phyloP scores from a whole-genome alignment of 2,113 vertebrate species.

The Chaetura pelagica region DNA sequence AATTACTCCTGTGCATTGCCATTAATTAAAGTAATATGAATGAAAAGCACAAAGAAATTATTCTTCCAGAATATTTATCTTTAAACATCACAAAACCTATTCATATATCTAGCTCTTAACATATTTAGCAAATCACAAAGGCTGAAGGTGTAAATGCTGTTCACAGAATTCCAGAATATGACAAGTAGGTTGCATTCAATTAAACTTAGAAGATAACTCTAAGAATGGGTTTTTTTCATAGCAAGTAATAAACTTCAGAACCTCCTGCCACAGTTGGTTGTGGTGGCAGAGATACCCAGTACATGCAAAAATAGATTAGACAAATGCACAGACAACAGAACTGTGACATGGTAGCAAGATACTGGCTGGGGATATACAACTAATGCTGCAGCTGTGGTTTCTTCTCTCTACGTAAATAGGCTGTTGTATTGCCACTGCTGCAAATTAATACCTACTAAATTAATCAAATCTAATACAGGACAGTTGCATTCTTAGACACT shows the following conservation, averaged over 20 bases:
- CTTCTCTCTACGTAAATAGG: neutral
- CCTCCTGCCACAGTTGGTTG: neutral
- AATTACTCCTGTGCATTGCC: neutral
- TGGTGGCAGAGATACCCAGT: neutral
- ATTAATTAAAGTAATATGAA: neutral
- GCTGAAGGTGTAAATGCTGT: neutral
- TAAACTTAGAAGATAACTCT: neutral
- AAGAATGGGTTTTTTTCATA: accelerated
- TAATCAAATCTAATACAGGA: neutral
- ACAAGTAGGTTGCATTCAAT: neutral
- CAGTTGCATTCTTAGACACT: neutral
- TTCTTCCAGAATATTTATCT: neutral
- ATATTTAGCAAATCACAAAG: neutral
- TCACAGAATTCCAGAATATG: neutral
- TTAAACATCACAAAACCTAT: neutral
- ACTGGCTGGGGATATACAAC: neutral
- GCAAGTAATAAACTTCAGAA: neutral
- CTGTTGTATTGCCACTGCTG: neutral
- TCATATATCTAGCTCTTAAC: neutral
- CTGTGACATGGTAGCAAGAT: neutral
- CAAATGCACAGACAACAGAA: neutral
- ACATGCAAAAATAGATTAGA: neutral
- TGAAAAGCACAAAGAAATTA: neutral
- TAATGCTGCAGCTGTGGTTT: neutral
- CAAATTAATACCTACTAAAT: neutral